Conservation (phyloP, 2,888 invertebrate species). For the Xestia sexstrigata region DNA sequence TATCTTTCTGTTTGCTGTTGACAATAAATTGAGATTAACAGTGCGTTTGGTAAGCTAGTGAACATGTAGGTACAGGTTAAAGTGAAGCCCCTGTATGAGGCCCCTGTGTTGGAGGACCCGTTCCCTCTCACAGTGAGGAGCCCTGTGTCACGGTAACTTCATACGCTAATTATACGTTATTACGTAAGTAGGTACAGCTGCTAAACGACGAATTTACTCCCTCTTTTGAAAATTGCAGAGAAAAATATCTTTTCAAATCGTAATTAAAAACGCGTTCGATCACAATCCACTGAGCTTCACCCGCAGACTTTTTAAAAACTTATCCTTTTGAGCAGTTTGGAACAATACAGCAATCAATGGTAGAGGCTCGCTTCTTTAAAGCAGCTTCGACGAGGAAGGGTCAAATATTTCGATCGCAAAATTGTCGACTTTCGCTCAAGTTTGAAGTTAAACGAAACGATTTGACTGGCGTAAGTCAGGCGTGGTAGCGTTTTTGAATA, state of each 20-base stretch:
- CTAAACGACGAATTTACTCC: not conserved
- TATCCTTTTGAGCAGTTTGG: slow-evolving; percentile 25
- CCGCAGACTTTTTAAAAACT: slow-evolving; percentile 45
- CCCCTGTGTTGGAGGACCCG: not conserved
- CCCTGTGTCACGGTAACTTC: not conserved
- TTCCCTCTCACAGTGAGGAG: not conserved
- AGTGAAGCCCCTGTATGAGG: too few relatives aligned
- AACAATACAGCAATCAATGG: slow-evolving; percentile 54
- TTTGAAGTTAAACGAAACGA: slow-evolving; percentile 56
- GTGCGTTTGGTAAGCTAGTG: not conserved
- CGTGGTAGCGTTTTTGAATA: slow-evolving; percentile 13
- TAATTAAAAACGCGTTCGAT: slow-evolving; percentile 17
- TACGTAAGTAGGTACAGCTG: not conserved
- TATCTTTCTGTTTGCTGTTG: not conserved
- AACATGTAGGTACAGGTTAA: not conserved
- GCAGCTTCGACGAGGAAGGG: slow-evolving; percentile 55
- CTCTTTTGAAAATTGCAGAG: not conserved
- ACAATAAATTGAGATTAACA: too few relatives aligned
- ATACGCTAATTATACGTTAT: not conserved
- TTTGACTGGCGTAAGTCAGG: slow-evolving; percentile 14
- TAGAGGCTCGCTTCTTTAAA: slow-evolving; percentile 47
- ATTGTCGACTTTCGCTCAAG: slow-evolving; percentile 64
- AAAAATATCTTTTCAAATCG: not conserved
- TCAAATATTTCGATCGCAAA: slow-evolving; percentile 64
- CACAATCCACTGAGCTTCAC: not conserved